phyloP scores from a whole-genome alignment of 2,888 invertebrate species.

The Strigamia crassipes region DNA sequence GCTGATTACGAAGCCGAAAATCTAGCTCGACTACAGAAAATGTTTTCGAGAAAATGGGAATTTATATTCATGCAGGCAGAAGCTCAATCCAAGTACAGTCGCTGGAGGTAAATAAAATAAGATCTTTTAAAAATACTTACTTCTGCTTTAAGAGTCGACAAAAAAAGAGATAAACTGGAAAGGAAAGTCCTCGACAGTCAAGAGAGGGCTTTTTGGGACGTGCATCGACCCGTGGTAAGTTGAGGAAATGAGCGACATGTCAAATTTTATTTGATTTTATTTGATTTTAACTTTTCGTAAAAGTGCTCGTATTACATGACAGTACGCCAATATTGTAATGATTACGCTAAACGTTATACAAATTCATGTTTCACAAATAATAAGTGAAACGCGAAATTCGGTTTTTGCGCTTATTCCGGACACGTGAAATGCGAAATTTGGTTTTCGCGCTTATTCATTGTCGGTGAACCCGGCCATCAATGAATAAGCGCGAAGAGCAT shows the following conservation, averaged over 20 bases:
- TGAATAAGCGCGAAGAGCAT: too few species aligned
- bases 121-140: not conserved
- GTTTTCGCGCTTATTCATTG: too few species aligned
- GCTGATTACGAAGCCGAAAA: slow-evolving; percentile 99
- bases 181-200: slow-evolving; percentile 98
- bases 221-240: slow-evolving; percentile 93
- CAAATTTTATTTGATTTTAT: too few species aligned
- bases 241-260: not conserved
- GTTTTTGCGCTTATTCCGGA: too few species aligned
- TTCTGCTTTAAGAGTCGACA: slow-evolving; percentile 74
- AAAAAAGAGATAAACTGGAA: slow-evolving; percentile 96
- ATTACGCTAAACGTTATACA: too few species aligned
- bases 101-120: not conserved
- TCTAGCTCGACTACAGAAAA: slow-evolving; percentile 93
- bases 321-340: too few species aligned
- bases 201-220: slow-evolving; percentile 99
- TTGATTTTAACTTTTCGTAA: too few species aligned
- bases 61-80: slow-evolving; percentile 99
- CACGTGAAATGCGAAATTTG: too few species aligned
- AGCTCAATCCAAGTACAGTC: slow-evolving; percentile 75
- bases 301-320: too few species aligned
- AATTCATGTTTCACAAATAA: too few species aligned
- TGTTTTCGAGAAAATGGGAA: slow-evolving; percentile 99
- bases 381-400: too few species aligned
- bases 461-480: too few species aligned